Base-by-base conservation (phyloP, 2,888 invertebrate species). In the Pristionchus japonicus region DNA sequence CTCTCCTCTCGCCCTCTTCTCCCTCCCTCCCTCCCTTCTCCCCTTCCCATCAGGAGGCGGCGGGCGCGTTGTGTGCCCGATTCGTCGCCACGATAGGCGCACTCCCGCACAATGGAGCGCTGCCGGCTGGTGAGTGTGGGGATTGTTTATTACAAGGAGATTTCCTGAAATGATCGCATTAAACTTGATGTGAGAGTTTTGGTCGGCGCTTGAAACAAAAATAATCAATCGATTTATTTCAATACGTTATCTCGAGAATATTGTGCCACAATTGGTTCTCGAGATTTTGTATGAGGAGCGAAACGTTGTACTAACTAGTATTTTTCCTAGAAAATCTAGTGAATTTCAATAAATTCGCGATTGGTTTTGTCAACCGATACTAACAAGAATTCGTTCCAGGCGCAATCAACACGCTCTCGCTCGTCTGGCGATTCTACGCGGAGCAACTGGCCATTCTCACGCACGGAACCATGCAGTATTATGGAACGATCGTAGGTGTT, bases 21-120 rank as follows among this genome's bases (percentile, higher is more conserved):
- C 90, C 92, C 15, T 90, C 91, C 31, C 90, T 93, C 40, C 91
- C 94, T 11, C 93, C 94, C 23, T 94, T 92, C 89, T 92, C 92
- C 52, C 90, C 91, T 7, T 90, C 92, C 11, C 90, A 93, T 77
- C 89, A 90, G 40, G 67, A 77, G 9, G 82, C 91, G 9, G 93
- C 93, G 1, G 86, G 82, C 0, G 74, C 83, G 9, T 86, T 91
- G 23, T 74, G 90, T 47, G 91, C 92, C 23, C 88, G 92, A 34
- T 90, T 94, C 27, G 90, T 93, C 31, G 90, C 91, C 31, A 90
- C 92, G 23, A 88, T 93, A 37, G 89, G 88, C 13, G 90, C 92
- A 86, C 89, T 94, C 13, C 94, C 93, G 49, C 91, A 92, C 89
- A 90, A 91, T 34, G 89, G 91, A 20, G 90, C 90, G 27, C 89